Evolutionary conservation across 2,797 vertebrate genomes (phyloP).

Genomic region (Stomatorhinus walkeri): DNA sequence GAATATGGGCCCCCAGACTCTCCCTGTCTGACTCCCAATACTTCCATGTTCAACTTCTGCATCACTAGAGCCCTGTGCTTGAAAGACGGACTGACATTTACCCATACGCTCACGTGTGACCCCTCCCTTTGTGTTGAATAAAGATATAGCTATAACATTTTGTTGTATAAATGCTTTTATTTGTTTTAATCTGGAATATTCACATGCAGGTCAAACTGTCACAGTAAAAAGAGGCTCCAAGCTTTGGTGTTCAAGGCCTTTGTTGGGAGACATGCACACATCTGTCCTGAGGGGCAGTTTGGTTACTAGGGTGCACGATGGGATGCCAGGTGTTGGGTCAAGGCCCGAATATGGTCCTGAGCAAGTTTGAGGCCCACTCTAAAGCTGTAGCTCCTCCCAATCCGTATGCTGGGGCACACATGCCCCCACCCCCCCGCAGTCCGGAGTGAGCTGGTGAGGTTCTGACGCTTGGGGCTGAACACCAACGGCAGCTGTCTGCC

Average conservation of each 20-base stretch:
- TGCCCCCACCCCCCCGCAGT: no score
- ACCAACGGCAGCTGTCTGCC: neutral
- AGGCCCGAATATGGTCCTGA: neutral
- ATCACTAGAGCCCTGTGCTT: neutral
- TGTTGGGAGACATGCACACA: neutral
- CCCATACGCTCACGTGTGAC: neutral
- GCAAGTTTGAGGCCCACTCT: neutral
- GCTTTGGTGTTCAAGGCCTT: neutral
- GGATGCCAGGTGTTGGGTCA: neutral
- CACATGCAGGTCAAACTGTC: neutral
- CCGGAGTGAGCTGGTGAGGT: neutral
- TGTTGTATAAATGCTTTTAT: conserved; percentile 23
- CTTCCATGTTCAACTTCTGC: neutral
- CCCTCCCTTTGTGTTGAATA: neutral
- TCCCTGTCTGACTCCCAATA: neutral
- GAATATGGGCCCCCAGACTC: neutral
- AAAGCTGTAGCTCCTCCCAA: neutral
- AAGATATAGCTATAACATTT: neutral
- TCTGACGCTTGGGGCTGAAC: neutral
- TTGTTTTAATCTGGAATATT: neutral
- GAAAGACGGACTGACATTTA: neutral
- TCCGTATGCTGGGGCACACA: neutral
- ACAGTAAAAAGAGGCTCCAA: neutral
- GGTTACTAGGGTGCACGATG: neutral
- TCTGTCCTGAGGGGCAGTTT: neutral